Base-by-base conservation (phyloP, 30 jellyfish, hydroid and myxozoan species). In the Cassiopea andromeda region DNA sequence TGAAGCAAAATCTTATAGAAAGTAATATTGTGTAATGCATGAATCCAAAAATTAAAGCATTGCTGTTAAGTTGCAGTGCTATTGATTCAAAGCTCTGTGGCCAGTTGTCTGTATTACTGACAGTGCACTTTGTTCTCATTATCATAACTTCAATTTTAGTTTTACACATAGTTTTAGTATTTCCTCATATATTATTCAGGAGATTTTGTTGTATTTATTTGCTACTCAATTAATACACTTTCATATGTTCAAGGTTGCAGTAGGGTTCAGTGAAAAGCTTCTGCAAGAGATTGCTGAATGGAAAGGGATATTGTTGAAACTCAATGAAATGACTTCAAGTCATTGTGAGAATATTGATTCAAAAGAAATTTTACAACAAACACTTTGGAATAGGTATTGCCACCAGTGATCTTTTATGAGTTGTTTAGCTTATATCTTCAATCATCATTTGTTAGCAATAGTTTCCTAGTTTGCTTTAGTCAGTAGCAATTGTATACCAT, bases 361-460 rank as follows among this genome's bases (percentile, higher is more conserved):
- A 5, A 49, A 64, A 64, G 80, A 68, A 10, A 10, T 81, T 47
- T 9, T 81, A 15, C 54, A 1, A 10, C 54, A 81, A 48, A 27
- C 90, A 10, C 71, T 81, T 15, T 81, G 90, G 90, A 77, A 49
- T 69, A 77, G 86, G 86, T 77, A 46, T 46, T 64, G 2, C 27
- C 15, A 54, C 12, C 12, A 54, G 12, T 54, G 12, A 54, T 54
- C 12, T 3, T 10, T 10, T 54, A 10, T 10, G 6, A 66, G 14
- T 19, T 66, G 75, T 19, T 13, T 13, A 3, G 3, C 75, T 66
- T 66, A 16, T 27, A 27, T 27, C 38, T 27, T 27, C 38, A 27
- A 27, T 27, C 38, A 27, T 27, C 38, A 27, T 27, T 27, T 27
- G 38, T 27, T 27, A 27, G 38, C 38, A 27, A 27, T 27, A 27